Evolutionary conservation across 2,797 vertebrate species (phyloP).

Genomic region (Hemibagrus guttatus): DNA sequence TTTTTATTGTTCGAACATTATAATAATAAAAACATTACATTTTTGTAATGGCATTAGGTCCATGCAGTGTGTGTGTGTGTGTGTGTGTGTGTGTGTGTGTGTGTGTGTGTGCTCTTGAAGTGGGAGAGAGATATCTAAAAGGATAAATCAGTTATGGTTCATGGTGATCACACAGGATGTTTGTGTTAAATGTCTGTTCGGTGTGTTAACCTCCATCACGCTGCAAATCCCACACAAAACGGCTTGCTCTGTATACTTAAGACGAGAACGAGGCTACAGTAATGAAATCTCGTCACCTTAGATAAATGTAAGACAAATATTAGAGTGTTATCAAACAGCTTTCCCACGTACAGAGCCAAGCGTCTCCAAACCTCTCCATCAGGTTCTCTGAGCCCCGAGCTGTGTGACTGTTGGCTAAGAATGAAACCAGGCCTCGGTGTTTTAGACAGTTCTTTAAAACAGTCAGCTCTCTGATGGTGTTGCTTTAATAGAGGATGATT

Average conservation of each 20-base stretch:
- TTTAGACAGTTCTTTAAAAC: not conserved
- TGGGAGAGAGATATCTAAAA: constrained; percentile 13
- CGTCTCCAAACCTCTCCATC: not conserved
- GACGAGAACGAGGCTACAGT: not conserved
- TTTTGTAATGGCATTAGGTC: not conserved
- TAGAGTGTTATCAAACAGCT: constrained; percentile 4
- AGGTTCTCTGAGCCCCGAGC: not conserved
- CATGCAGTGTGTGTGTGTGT: no score
- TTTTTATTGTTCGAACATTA: not conserved
- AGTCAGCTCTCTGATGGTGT: not conserved
- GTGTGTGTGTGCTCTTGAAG: not conserved
- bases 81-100: no score
- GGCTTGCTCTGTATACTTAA: constrained; percentile 8
- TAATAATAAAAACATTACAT: not conserved
- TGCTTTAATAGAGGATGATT: constrained; percentile 24
- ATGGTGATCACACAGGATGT: not conserved
- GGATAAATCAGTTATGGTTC: not conserved
- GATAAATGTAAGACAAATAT: not conserved
- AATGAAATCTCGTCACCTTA: not conserved
- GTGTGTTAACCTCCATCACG: not conserved
- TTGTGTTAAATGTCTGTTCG: not conserved
- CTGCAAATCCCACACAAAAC: not conserved
- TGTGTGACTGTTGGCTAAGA: constrained; percentile 4
- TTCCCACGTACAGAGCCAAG: not conserved
- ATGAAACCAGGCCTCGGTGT: constrained; percentile 24